phyloP scores from a whole-genome alignment of 2,113 vertebrate genomes.

The Parus major region DNA sequence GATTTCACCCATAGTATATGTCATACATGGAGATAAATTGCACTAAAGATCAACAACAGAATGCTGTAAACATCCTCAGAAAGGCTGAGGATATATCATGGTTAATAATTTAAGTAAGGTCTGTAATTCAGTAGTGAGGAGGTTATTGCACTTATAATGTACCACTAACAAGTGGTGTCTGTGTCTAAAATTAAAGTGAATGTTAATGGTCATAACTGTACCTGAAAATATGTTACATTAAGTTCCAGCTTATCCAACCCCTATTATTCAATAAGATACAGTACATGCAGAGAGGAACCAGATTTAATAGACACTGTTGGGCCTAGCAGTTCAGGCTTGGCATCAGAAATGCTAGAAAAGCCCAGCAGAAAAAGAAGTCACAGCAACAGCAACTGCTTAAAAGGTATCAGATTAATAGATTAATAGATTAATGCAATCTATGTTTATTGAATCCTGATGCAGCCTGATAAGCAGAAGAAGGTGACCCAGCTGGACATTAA shows the following conservation, averaged over 20 bases:
- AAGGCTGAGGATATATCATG: neutral
- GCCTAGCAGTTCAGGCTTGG: neutral
- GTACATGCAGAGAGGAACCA: neutral
- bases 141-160: neutral
- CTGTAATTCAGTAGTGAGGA: neutral
- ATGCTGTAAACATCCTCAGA: neutral
- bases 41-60: neutral
- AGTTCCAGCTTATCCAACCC: neutral
- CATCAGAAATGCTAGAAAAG: neutral
- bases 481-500: neutral
- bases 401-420: neutral
- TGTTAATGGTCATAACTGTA: neutral
- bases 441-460: neutral
- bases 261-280: neutral
- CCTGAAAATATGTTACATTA: neutral
- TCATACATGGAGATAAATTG: neutral
- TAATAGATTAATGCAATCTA: neutral
- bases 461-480: neutral
- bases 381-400: neutral
- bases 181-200: neutral
- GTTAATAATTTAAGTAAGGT: neutral
- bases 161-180: neutral
- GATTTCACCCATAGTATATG: neutral
- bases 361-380: neutral
- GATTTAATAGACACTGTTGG: neutral